Base-by-base conservation (phyloP, 2,113 vertebrate genomes). In the Cettia cetti region DNA sequence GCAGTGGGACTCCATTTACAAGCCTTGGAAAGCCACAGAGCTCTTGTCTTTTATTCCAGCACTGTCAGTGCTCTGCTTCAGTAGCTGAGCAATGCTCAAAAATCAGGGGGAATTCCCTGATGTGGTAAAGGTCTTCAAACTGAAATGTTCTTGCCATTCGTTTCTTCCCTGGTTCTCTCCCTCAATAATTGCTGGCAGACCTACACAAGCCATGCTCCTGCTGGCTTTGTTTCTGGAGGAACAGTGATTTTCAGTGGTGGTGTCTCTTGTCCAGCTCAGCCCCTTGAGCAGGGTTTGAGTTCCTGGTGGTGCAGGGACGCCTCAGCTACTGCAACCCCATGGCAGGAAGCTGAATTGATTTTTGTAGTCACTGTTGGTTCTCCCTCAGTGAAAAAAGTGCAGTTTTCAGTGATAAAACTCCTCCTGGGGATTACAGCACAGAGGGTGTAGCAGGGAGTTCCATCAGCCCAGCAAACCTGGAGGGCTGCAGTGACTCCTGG, bases 311-410 rank as follows among this genome's bases (percentile, higher is more conserved):
- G 28, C 45, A 69, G 24, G 15, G 31, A 68, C 35, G 59, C 10
- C 23, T 76, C 40, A 35, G 0, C 0, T 22, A 5, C 24, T 63
- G 26, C 42, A 56, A 56, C 5, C 10, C 40, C 42, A 27, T 1
- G 26, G 50, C 33, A 45, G 59, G 47, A 31, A 61, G 14, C 10
- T 63, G 33, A 7, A 42, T 49, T 26, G 35, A 0, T n/a, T 90
- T 68, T 79, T 19, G 16, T 10, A 30, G 35, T 10, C 27, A 22
- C 0, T 22, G 26, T 2, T n/a, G 31, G 23, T 19, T 59, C 44
- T 54, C 11, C 24, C 37, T 45, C 39, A 75, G 47, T 63, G 69
- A 23, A 82, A 10, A 22, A 49, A 68, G 13, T 22, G 49, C 18
- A 15, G 23, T 68, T 85, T 90, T 23, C 35, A 13, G 11, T 75